These are phyloP conservation scores for Apostichopus japonicus DNA, from an alignment of 35 echinoderm and acorn worm genomes.

Conservation along the genomic window DNA sequence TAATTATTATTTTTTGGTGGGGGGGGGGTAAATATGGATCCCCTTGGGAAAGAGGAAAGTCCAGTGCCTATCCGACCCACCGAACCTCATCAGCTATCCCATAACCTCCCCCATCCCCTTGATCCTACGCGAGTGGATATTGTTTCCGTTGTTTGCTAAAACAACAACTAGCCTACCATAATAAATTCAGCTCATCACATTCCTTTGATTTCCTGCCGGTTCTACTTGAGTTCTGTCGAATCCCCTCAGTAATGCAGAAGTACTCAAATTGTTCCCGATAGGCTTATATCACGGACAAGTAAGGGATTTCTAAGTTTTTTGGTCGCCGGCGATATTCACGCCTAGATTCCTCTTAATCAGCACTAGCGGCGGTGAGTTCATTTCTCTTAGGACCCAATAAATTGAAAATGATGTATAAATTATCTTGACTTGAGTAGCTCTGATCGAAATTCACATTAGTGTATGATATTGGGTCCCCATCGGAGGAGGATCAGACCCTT, in stretches of 20 bases:
- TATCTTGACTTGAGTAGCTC: constrained; percentile 26
- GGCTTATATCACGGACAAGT: background rate
- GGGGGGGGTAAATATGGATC: too few species aligned
- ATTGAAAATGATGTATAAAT: constrained; percentile 70
- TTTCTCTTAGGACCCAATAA: constrained; percentile 59
- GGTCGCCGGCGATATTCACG: constrained; percentile 26
- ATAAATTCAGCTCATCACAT: too few species aligned
- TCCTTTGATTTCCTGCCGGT: background rate
- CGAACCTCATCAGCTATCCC: too few species aligned
- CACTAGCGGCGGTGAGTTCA: background rate
- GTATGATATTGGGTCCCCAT: background rate
- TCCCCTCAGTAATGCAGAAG: background rate
- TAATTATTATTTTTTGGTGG: too few species aligned
- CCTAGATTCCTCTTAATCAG: constrained; percentile 40
- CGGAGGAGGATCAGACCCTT: background rate
- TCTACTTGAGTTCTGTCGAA: background rate
- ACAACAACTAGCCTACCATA: too few species aligned
- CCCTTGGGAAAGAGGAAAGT: background rate
- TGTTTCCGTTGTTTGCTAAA: too few species aligned
- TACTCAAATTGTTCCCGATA: constrained; percentile 35
- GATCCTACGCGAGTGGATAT: too few species aligned
- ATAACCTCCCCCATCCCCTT: too few species aligned
- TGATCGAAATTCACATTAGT: constrained; percentile 43
- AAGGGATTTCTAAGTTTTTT: background rate
- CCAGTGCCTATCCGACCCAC: too few species aligned